These are phyloP conservation scores for Corythaixoides concolor DNA, from an alignment of 2,113 vertebrate genomes.

Conservation along the genomic window DNA sequence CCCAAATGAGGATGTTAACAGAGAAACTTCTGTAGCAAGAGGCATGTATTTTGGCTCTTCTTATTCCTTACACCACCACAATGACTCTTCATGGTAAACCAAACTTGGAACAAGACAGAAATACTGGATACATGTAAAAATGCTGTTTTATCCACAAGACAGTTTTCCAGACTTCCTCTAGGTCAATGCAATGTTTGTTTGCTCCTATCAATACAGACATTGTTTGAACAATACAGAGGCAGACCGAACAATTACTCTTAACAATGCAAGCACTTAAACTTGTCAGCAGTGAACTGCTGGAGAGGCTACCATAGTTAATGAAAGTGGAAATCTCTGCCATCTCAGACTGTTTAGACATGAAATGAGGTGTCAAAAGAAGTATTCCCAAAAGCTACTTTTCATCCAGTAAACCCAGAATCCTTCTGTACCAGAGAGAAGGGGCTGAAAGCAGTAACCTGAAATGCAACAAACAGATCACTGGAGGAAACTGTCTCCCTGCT, in stretches of 20 bases:
- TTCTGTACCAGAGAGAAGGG: not conserved
- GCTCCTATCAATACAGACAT: not conserved
- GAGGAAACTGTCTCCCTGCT: not conserved
- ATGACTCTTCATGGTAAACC: not conserved
- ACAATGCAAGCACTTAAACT: not conserved
- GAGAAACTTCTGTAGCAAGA: not conserved
- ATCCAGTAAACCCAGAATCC: not conserved
- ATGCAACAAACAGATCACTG: not conserved
- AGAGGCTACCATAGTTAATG: not conserved
- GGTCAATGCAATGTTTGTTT: not conserved
- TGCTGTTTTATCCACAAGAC: not conserved
- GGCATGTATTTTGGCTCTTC: not conserved
- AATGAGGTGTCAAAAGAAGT: not conserved
- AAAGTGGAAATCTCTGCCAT: not conserved
- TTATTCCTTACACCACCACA: not conserved
- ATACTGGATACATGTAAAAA: not conserved
- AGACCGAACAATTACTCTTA: not conserved
- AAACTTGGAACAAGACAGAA: not conserved
- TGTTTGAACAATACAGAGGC: not conserved
- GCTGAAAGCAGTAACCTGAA: not conserved
- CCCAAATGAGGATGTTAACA: not conserved
- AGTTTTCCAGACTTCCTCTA: conserved; percentile 25
- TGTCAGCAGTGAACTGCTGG: not conserved
- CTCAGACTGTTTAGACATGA: not conserved
- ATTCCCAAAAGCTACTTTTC: not conserved